Base-by-base conservation (phyloP, 1,140 invertebrate species). In the Drosophila mauritiana region DNA sequence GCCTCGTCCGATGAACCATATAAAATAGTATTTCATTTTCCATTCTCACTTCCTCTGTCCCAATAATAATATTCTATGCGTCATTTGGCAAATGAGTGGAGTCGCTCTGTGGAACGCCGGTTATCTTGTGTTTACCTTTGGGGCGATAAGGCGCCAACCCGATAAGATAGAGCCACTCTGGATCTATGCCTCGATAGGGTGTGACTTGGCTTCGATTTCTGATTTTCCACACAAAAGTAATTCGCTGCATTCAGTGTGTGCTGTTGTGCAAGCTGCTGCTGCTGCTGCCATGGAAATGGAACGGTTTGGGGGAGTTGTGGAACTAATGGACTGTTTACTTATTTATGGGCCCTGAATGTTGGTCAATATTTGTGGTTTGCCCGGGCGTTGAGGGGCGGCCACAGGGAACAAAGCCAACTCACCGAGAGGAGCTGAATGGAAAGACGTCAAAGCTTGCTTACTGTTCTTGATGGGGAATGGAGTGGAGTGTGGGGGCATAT, bases 301-400 rank as follows among this genome's bases (percentile, higher is more conserved):
- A 4, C n/a, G 27, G 49, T 8, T 25, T 34, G 46, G 67, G 40
- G 52, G 45, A 15, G 53, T 31, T 6, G 37, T 70, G 70, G 51
- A 67, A 57, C 73, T 76, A 76, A 76, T 76, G 73, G 61, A 76
- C 73, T 76, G 73, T 63, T 76, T 76, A 76, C 72, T 75, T 76
- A 76, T 76, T 76, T 76, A 76, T 76, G 72, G 72, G 46, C 73
- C 48, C 73, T 43, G 72, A 76, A 76, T 75, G 73, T 76, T 76
- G 73, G 73, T 76, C 73, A 76, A 76, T 76, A 76, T 76, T 76
- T 76, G 73, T 75, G 51, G 49, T 34, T 39, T 20, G 40, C 59
- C 43, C 36, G 34, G 34, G 34, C 46, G 43, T 55, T 22, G 51
- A 17, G 48, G 36, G 43, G 45, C 61, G 43, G 45, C 61, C 61